Conservation (phyloP, 2,113 vertebrate species). For the Lepisosteus oculatus region DNA sequence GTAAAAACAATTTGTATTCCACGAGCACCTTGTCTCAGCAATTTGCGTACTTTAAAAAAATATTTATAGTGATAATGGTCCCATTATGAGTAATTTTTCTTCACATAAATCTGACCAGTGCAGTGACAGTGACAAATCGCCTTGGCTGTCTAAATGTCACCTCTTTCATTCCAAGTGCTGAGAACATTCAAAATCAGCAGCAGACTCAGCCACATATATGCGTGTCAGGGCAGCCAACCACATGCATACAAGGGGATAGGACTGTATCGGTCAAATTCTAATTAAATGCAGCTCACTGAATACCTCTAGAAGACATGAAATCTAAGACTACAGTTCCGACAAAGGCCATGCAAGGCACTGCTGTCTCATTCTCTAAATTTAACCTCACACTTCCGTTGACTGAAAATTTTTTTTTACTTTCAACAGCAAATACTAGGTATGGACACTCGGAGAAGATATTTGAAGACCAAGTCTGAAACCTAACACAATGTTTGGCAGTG, state of each 20-base stretch:
- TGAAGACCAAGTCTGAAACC: too few species aligned
- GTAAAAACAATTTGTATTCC: too few species aligned
- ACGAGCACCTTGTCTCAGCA: too few species aligned
- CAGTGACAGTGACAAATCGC: not conserved
- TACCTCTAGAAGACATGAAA: not conserved
- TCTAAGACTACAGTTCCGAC: not conserved
- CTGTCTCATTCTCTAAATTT: not conserved
- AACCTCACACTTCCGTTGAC: too few species aligned
- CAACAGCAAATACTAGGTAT: too few species aligned
- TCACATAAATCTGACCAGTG: not conserved
- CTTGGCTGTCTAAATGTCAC: not conserved
- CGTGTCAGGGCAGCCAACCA: not conserved
- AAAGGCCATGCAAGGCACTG: not conserved
- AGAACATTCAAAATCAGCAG: not conserved
- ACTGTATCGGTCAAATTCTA: not conserved
- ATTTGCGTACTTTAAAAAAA: not conserved
- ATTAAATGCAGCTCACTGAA: conserved; percentile 11
- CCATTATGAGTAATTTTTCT: conserved; percentile 3
- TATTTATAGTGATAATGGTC: not conserved
- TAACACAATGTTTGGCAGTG: too few species aligned
- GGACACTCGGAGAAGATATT: too few species aligned
- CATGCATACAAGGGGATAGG: not conserved
- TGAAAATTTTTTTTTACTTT: too few species aligned
- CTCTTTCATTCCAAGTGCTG: not conserved
- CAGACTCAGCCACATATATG: not conserved